Percentiles rank a stretch among this genome's conserved stretches.
Evolutionary conservation across 1,140 invertebrate genomes (phyloP).

Genomic region (Elysia chlorotica): DNA sequence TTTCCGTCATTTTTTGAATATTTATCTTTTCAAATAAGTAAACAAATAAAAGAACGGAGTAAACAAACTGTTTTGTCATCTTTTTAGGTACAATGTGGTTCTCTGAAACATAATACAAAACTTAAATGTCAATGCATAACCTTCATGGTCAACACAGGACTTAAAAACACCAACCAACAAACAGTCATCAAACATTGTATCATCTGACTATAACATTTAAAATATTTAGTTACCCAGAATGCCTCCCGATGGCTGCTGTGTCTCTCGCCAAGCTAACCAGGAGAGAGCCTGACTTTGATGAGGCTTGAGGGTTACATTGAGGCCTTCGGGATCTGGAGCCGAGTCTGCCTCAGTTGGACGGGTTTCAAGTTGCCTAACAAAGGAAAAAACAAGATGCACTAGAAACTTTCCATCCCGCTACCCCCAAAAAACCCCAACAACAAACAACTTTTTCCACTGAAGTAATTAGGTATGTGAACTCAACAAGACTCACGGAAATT

Average conservation of each 20-base stretch:
- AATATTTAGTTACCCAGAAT: conserved; percentile 62
- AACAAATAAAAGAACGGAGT: too few relatives aligned
- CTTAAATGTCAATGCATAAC: too few relatives aligned
- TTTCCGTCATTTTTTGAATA: too few relatives aligned
- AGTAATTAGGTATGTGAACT: too few relatives aligned
- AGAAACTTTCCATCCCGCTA: not conserved
- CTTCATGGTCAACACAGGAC: too few relatives aligned
- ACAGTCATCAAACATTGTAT: too few relatives aligned
- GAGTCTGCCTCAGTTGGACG: conserved; percentile 66
- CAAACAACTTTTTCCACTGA: not conserved
- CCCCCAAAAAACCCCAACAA: not conserved
- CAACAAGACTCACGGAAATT: not conserved
- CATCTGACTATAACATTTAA: too few relatives aligned
- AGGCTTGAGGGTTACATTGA: conserved; percentile 74
- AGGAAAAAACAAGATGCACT: not conserved
- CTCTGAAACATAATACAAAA: too few relatives aligned
- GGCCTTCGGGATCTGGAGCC: conserved; percentile 69
- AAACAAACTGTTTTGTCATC: too few relatives aligned
- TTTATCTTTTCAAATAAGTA: too few relatives aligned
- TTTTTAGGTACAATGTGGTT: too few relatives aligned
- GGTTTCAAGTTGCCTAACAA: conserved; percentile 51
- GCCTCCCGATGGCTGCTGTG: conserved; percentile 80
- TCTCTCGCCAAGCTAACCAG: conserved; percentile 89
- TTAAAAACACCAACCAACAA: too few relatives aligned
- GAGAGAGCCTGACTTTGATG: conserved; percentile 87